Conservation (phyloP, 2,113 vertebrate genomes). For the Labeo catla region DNA sequence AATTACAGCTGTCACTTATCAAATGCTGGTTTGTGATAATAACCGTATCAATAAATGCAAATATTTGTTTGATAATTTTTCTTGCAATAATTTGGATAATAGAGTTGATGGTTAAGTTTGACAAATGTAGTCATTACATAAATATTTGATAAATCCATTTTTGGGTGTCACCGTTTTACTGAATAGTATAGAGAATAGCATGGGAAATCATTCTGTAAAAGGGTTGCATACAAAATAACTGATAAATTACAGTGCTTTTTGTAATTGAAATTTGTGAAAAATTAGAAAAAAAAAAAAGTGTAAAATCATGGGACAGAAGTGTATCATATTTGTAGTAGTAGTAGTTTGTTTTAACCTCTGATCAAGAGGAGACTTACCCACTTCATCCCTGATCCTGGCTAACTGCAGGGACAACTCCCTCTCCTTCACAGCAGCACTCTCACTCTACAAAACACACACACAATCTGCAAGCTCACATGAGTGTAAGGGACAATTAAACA, state of each 20-base stretch:
- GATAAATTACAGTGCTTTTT: not conserved
- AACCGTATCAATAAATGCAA: not conserved
- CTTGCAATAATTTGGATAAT: not conserved
- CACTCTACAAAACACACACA: conserved; percentile 80
- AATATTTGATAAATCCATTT: not conserved
- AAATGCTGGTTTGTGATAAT: not conserved
- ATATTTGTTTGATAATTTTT: not conserved
- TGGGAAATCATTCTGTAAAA: not conserved
- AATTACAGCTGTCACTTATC: not conserved
- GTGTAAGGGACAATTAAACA: not conserved
- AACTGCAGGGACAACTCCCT: conserved; percentile 89
- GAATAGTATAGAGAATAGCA: too few species aligned
- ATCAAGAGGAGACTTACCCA: conserved; percentile 84
- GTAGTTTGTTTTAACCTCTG: not conserved
- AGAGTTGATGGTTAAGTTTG: not conserved
- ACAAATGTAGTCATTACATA: not conserved
- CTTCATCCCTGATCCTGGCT: conserved; percentile 94
- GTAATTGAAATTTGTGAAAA: not conserved
- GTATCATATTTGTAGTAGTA: too few species aligned
- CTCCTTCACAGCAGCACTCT: conserved; percentile 88
- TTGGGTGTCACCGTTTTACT: too few species aligned
- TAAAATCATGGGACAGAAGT: too few species aligned
- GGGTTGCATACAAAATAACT: not conserved
- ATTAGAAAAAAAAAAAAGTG: too few species aligned
- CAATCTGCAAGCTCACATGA: not conserved